These are phyloP conservation scores for Machaerirhynchus nigripectus DNA, from an alignment of 2,113 vertebrate species.

Conservation along the genomic window DNA sequence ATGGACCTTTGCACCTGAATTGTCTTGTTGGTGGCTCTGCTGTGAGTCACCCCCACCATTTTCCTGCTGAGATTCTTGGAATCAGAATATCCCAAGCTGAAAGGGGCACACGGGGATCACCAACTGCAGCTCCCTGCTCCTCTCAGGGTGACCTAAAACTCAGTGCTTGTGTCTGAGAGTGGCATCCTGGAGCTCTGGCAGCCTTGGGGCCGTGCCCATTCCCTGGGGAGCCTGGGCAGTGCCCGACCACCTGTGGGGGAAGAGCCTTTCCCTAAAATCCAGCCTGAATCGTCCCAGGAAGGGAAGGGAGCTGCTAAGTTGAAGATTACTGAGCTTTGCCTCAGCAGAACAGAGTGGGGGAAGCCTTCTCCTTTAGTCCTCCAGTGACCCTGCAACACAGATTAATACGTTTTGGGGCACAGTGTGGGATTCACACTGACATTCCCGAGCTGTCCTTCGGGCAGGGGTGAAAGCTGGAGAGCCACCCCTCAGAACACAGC, in stretches of 20 bases:
- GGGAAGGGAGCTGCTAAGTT: not conserved
- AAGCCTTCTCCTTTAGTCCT: not conserved
- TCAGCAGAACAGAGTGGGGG: not conserved
- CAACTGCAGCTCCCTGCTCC: not conserved
- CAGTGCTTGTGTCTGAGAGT: not conserved
- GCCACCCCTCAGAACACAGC: rapidly evolving
- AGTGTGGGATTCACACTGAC: not conserved
- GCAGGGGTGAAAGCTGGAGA: not conserved
- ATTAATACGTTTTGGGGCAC: not conserved
- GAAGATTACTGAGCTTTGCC: not conserved
- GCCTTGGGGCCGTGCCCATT: not conserved
- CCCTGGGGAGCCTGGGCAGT: not conserved
- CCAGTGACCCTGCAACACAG: not conserved
- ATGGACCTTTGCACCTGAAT: not conserved
- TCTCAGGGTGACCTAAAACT: not conserved
- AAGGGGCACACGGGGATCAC: too few species aligned
- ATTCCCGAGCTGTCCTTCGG: not conserved
- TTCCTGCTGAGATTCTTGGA: not conserved
- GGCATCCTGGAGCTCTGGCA: not conserved
- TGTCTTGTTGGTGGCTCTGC: not conserved
- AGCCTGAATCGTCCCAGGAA: not conserved
- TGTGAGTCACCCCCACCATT: not conserved
- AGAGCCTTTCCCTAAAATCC: not conserved
- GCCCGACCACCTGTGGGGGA: not conserved
- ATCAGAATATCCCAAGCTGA: not conserved